These are phyloP conservation scores for Amblyjoppa proteus DNA, from an alignment of 2,888 invertebrate species.

Conservation along the genomic window DNA sequence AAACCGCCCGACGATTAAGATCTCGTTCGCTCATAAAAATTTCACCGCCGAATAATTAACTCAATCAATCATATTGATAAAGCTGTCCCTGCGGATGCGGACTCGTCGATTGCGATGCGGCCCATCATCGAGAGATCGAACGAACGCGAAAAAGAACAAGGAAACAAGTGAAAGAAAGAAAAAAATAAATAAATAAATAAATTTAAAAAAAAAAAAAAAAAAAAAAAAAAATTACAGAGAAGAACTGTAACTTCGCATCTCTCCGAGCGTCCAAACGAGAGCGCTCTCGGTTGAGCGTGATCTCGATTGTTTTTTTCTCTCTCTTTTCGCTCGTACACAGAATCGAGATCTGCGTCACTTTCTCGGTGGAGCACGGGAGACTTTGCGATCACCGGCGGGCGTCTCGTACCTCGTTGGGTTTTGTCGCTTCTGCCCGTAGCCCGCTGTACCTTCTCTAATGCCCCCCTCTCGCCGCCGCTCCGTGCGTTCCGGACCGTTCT, in stretches of 20 bases:
- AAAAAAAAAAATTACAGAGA: constrained; percentile 5
- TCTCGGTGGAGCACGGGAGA: constrained; percentile 56
- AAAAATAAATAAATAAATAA: too few relatives aligned
- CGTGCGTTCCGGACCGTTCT: constrained; percentile 17
- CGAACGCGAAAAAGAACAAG: constrained; percentile 21
- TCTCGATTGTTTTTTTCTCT: constrained; percentile 64
- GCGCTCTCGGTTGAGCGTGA: constrained; percentile 51
- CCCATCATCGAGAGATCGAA: constrained; percentile 43
- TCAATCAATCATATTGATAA: constrained; percentile 40
- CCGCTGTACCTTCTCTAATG: neutral
- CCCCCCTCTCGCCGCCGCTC: neutral
- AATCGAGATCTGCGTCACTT: constrained; percentile 68
- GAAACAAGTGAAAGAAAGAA: constrained; percentile 5
- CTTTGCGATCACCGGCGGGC: constrained; percentile 40
- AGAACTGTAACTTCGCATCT: constrained; percentile 43
- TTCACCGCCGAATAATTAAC: constrained; percentile 4
- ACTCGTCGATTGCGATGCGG: constrained; percentile 3
- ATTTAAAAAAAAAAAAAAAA: constrained; percentile 21
- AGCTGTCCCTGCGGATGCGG: neutral
- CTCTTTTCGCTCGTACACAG: constrained; percentile 55
- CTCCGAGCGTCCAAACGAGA: constrained; percentile 47
- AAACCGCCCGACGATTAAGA: neutral
- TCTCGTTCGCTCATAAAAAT: neutral
- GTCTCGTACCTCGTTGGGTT: neutral
- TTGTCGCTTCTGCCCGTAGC: constrained; percentile 25